Evolutionary conservation across 2,113 vertebrate species (phyloP).

Genomic region (Phodopus roborovskii): DNA sequence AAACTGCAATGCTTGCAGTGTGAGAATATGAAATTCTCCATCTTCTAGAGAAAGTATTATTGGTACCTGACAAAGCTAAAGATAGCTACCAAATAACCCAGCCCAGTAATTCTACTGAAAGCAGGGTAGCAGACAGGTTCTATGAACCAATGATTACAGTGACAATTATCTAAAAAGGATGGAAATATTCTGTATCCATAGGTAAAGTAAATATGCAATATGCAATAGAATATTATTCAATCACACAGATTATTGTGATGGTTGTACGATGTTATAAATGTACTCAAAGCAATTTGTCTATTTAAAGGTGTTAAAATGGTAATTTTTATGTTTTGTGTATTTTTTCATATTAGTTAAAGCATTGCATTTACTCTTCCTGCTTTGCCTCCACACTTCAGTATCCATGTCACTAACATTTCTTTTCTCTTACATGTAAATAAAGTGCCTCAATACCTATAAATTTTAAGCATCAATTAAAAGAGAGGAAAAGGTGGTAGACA

Average conservation of each 20-base stretch:
- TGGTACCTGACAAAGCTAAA: conserved; percentile 2
- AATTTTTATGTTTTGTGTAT: conserved; percentile 33
- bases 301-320: neutral
- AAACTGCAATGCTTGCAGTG: neutral
- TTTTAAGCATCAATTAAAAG: conserved; percentile 73
- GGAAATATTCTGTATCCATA: neutral
- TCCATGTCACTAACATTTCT: conserved; percentile 26
- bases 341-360: conserved; percentile 1
- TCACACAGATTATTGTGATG: neutral
- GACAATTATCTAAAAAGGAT: neutral
- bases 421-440: conserved; percentile 65
- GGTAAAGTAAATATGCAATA: neutral
- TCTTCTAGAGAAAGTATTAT: neutral
- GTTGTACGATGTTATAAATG: neutral
- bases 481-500: neutral
- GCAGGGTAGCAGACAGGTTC: neutral
- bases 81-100: neutral
- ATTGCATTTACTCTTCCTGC: conserved; percentile 35
- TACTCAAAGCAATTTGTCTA: neutral
- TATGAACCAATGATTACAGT: neutral
- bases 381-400: neutral
- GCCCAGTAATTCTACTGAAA: conserved; percentile 13
- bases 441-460: conserved; percentile 63
- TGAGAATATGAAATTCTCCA: neutral
- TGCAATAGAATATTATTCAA: neutral